Conservation (phyloP, 2,888 invertebrate species). For the Acrobasis repandana region DNA sequence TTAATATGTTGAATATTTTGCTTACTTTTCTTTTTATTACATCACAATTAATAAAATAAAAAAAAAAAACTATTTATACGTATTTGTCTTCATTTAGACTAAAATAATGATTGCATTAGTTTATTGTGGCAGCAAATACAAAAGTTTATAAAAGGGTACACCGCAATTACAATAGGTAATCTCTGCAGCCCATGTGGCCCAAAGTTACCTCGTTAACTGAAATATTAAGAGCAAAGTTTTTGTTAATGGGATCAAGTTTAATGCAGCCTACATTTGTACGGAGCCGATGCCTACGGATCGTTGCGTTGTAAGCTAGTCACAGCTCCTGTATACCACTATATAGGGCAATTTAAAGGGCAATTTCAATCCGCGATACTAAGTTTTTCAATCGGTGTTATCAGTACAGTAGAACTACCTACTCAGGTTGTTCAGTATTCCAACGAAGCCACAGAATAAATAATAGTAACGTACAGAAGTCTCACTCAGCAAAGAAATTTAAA, state of each 20-base stretch:
- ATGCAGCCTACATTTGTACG: conserved; percentile 48
- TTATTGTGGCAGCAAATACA: neutral
- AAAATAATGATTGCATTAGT: neutral
- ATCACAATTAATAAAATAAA: neutral
- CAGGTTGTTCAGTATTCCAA: too few species aligned
- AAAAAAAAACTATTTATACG: neutral
- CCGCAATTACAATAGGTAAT: conserved; percentile 46
- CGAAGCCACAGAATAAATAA: too few species aligned
- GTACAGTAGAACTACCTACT: too few species aligned
- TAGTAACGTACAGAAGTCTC: too few species aligned
- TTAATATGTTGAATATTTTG: too few species aligned
- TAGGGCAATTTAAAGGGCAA: too few species aligned
- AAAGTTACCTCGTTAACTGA: conserved; percentile 69
- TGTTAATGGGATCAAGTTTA: conserved; percentile 63
- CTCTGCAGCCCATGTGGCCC: conserved; percentile 49
- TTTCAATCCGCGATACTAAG: too few species aligned
- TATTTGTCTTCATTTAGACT: neutral
- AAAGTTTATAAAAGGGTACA: conserved; percentile 10
- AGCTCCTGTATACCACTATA: too few species aligned
- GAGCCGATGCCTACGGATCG: conserved; percentile 19
- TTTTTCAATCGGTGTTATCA: too few species aligned
- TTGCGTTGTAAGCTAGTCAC: neutral
- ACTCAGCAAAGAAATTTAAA: too few species aligned
- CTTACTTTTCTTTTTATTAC: too few species aligned
- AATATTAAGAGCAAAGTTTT: conserved; percentile 74